A percentile compares a stretch with the other conserved stretches of the same genome.
These are phyloP conservation scores for Rhombomys opimus DNA, from an alignment of 2,113 vertebrate genomes.

Conservation along the genomic window DNA sequence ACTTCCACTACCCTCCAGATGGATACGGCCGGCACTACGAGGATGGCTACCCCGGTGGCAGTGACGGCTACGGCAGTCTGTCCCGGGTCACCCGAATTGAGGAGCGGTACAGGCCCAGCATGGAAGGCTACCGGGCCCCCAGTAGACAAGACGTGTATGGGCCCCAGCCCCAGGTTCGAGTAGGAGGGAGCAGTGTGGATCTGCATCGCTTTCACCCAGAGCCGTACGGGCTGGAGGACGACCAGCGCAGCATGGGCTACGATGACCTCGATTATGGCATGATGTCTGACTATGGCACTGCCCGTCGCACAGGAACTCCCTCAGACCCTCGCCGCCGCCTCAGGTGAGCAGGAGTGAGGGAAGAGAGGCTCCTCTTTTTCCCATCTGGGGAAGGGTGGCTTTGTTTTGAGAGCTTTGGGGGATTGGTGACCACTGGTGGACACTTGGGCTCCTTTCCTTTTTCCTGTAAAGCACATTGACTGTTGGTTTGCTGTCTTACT, in stretches of 20 bases:
- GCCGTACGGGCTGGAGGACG: conserved; percentile 94
- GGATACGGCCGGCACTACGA: conserved; percentile 91
- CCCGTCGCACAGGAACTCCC: conserved; percentile 88
- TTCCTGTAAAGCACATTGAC: neutral
- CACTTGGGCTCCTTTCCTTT: neutral
- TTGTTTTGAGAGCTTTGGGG: neutral
- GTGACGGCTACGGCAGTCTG: conserved; percentile 92
- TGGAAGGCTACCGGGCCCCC: conserved; percentile 92
- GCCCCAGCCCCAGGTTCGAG: conserved; percentile 96
- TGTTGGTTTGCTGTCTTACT: neutral
- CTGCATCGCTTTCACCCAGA: conserved; percentile 94
- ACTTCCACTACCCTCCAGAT: conserved; percentile 93
- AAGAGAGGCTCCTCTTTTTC: neutral
- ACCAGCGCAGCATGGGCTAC: conserved; percentile 95
- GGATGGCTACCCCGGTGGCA: conserved; percentile 88
- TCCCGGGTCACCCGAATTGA: conserved; percentile 93
- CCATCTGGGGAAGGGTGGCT: neutral
- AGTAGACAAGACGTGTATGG: conserved; percentile 94
- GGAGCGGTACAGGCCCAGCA: conserved; percentile 91
- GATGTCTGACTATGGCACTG: conserved; percentile 92
- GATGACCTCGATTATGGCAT: conserved; percentile 96
- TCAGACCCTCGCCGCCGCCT: conserved; percentile 92
- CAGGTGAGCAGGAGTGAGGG: conserved; percentile 85
- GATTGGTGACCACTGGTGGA: neutral
- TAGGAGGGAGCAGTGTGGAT: conserved; percentile 95